Evolutionary conservation across 2,888 invertebrate genomes (phyloP).

Genomic region (Rhagonycha lutea): DNA sequence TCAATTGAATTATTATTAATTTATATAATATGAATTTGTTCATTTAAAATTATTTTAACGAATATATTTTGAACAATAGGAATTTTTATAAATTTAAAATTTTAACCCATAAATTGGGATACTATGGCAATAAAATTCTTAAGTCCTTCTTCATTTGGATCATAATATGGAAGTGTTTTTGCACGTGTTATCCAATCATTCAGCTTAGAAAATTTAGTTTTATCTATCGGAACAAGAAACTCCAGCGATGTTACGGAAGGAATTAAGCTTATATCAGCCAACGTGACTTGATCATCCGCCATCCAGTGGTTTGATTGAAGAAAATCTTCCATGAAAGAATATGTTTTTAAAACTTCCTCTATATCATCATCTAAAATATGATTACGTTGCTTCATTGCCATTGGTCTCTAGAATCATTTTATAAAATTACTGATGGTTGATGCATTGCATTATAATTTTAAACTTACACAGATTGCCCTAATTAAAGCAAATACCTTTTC

Average conservation of each 20-base stretch:
- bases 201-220: constrained; percentile 20
- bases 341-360: constrained; percentile 47
- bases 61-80: neutral
- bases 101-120: neutral
- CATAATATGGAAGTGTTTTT: constrained; percentile 42
- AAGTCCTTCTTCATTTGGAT: constrained; percentile 6
- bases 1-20: neutral
- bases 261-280: constrained; percentile 40
- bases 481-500: constrained; percentile 54
- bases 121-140: neutral
- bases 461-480: neutral
- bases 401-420: neutral
- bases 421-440: neutral
- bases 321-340: constrained; percentile 56
- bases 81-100: neutral
- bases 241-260: constrained; percentile 31
- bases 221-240: constrained; percentile 31
- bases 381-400: neutral
- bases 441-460: constrained; percentile 8
- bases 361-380: neutral
- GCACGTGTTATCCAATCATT: constrained; percentile 46
- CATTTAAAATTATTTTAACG: no score
- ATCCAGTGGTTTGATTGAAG: constrained; percentile 55
- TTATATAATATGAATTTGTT: no score
- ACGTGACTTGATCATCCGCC: constrained; percentile 52